These are phyloP conservation scores for Synanceia verrucosa DNA, from an alignment of 2,797 vertebrate genomes.

Conservation along the genomic window DNA sequence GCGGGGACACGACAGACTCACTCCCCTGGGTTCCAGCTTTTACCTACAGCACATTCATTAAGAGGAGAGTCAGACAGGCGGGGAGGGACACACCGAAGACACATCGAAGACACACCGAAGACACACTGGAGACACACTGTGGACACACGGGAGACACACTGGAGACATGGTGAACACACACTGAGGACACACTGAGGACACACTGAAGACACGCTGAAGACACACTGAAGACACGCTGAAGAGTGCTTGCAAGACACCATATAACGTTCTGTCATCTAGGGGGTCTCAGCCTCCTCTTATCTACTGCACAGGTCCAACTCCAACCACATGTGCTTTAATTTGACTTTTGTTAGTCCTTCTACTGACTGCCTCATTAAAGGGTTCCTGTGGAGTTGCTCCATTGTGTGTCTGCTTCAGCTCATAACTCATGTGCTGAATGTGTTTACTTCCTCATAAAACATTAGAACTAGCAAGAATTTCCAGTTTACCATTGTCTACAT, in stretches of 20 bases:
- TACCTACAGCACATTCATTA: conserved; percentile 64
- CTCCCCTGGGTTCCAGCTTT: conserved; percentile 68
- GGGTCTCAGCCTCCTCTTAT: background rate
- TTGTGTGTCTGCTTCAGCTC: background rate
- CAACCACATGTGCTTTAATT: background rate
- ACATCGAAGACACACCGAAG: background rate
- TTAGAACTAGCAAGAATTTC: background rate
- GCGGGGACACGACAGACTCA: conserved; percentile 74
- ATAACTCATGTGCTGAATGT: background rate
- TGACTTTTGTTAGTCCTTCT: background rate
- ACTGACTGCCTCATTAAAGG: background rate
- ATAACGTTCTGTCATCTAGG: background rate
- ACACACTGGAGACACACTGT: conserved; percentile 2
- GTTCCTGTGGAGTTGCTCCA: background rate
- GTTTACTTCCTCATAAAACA: background rate
- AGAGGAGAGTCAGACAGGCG: conserved; percentile 4
- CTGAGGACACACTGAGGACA: background rate
- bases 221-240: no score
- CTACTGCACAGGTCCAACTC: background rate
- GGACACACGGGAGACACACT: background rate
- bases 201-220: no score
- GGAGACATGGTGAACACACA: no score
- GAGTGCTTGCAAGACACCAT: background rate
- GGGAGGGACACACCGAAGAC: background rate
- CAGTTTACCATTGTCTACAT: background rate